Conservation (phyloP, 2,113 vertebrate species). For the Colinus virginianus region DNA sequence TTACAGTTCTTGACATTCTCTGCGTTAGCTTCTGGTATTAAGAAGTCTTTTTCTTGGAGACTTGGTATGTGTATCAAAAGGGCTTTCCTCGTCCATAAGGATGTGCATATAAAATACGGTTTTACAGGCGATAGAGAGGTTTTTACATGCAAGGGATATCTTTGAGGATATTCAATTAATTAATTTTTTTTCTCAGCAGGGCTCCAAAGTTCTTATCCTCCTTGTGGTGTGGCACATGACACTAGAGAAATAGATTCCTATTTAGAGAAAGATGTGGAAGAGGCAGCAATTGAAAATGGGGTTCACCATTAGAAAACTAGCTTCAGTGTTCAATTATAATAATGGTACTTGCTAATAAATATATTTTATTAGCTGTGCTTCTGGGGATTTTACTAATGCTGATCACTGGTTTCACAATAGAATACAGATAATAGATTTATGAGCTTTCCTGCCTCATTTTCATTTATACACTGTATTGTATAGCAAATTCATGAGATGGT, state of each 20-base stretch:
- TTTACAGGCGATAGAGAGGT: background rate
- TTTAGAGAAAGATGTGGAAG: background rate
- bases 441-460: background rate
- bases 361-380: constrained; percentile 27
- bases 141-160: background rate
- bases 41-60: background rate
- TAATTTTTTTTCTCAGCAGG: background rate
- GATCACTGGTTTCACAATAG: background rate
- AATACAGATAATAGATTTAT: background rate
- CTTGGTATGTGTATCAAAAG: background rate
- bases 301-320: background rate
- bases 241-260: background rate
- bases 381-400: background rate
- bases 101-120: background rate
- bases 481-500: background rate
- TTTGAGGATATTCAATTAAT: background rate
- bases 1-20: background rate
- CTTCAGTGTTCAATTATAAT: constrained; percentile 24
- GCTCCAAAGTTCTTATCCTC: background rate
- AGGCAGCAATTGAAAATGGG: background rate
- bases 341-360: constrained; percentile 29
- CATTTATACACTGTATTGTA: background rate
- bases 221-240: background rate
- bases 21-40: background rate
- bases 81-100: background rate